Evolutionary conservation across 2,797 vertebrate species (phyloP), one percentile per base, ranked within the genome.

Genomic region (Danio albolineatus): DNA sequence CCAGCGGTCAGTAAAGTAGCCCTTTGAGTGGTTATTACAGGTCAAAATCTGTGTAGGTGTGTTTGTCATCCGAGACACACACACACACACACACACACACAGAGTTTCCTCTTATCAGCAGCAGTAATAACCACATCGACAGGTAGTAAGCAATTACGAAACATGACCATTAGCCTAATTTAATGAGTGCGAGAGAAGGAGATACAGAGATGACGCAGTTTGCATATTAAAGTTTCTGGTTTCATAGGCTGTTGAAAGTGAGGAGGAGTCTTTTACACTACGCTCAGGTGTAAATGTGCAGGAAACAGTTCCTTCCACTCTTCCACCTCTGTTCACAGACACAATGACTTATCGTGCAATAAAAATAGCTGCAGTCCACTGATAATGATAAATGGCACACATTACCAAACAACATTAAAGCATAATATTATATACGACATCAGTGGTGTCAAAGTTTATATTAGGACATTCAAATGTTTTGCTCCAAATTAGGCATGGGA

Each of bases 81-180:
- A 79, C 67, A 78, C 61, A 81, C 71, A 46, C 38, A 79, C 67
- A 57, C 16, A 72, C 39, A 19, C 39, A 48, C 65, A 41, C 43
- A 17, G 16, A 60, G 36, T 6, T 59, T 64, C 46, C 77, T 39
- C 54, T 44, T 67, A 64, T 62, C 53, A 19, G 19, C 56, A 69
- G 36, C 56, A 73, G 41, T 72, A 7, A 74, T 57, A 70, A 60
- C n/a, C 41, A 61, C 54, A 79, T 70, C 64, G 69, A 43, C 64
- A 65, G 57, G 71, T 65, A 86, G 57, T n/a, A 54, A 44, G 69
- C 83, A 86, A 84, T 90, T 88, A 88, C 82, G 76, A 72, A 67
- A 74, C 61, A 76, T 41, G 79, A 54, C 76, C 84, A 53, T 89
- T 87, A 83, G 83, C 69, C 56, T 89, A 88, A 87, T 83, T 86